These are phyloP conservation scores for Papilio aristodemus DNA, from an alignment of 1,140 invertebrate species.

Conservation along the genomic window DNA sequence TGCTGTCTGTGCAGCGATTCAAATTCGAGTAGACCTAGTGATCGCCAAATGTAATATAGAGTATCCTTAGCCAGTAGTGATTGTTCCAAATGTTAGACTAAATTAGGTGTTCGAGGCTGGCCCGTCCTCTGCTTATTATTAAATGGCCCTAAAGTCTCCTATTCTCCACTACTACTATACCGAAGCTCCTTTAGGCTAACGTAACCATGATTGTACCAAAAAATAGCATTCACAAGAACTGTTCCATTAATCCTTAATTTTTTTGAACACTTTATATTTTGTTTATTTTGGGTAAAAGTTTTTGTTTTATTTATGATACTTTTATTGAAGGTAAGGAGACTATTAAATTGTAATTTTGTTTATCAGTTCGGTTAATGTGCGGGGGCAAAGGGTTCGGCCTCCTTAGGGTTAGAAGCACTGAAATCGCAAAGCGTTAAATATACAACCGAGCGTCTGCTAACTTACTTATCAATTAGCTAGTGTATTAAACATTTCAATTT, in stretches of 20 bases:
- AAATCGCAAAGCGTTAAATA: conserved; percentile 58
- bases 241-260: too few relatives aligned
- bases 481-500: conserved; percentile 67
- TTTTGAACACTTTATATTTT: background rate
- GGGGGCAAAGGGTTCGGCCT: conserved; percentile 53
- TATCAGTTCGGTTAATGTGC: conserved; percentile 43
- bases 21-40: conserved; percentile 72
- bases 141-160: conserved; percentile 29
- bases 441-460: conserved; percentile 54
- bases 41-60: conserved; percentile 79
- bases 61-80: conserved; percentile 78
- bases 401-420: conserved; percentile 62
- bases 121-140: conserved; percentile 52
- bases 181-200: too few relatives aligned
- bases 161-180: background rate
- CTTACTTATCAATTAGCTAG: conserved; percentile 66
- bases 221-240: too few relatives aligned
- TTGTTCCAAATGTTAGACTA: conserved; percentile 79
- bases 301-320: background rate
- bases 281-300: background rate
- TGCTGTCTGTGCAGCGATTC: conserved; percentile 57
- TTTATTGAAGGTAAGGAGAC: background rate
- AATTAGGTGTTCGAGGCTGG: conserved; percentile 64
- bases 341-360: background rate
- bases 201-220: too few relatives aligned